Evolutionary conservation across 1,140 invertebrate genomes (phyloP).

Genomic region (Liolophura sinensis): DNA sequence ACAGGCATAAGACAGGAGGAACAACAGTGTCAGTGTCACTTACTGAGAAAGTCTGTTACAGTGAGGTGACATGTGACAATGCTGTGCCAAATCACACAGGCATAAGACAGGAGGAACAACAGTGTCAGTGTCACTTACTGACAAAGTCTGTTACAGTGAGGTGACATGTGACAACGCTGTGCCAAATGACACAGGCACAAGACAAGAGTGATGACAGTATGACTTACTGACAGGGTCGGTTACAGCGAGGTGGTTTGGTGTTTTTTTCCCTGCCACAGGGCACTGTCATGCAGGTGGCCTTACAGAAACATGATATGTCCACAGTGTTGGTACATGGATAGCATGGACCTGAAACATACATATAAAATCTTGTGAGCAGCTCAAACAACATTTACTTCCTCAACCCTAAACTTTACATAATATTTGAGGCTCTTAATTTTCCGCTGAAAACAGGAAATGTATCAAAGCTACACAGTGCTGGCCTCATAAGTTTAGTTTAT

Average conservation of each 20-base stretch:
- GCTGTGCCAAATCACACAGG: not conserved
- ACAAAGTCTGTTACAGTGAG: conserved; percentile 76
- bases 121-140: conserved; percentile 58
- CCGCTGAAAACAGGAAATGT: too few relatives aligned
- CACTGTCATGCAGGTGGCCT: conserved; percentile 75
- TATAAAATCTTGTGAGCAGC: not conserved
- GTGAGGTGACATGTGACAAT: too few relatives aligned
- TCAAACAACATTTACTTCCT: too few relatives aligned
- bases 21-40: too few relatives aligned
- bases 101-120: not conserved
- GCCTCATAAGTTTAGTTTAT: too few relatives aligned
- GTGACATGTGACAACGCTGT: too few relatives aligned
- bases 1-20: too few relatives aligned
- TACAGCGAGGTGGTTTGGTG: conserved; percentile 78
- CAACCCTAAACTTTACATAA: too few relatives aligned
- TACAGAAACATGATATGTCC: conserved; percentile 81
- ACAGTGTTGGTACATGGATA: conserved; percentile 85
- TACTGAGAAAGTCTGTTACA: too few relatives aligned
- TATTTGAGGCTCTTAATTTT: too few relatives aligned
- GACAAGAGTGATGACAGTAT: conserved; percentile 1
- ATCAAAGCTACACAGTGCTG: too few relatives aligned
- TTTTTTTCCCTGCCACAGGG: conserved; percentile 82
- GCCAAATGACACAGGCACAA: not conserved
- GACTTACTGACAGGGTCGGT: conserved; percentile 70
- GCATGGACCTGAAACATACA: conserved; percentile 70